A percentile compares a stretch with the other conserved stretches of the same genome.
Conservation (phyloP, 2,797 vertebrate species). For the Acanthurus tractus region DNA sequence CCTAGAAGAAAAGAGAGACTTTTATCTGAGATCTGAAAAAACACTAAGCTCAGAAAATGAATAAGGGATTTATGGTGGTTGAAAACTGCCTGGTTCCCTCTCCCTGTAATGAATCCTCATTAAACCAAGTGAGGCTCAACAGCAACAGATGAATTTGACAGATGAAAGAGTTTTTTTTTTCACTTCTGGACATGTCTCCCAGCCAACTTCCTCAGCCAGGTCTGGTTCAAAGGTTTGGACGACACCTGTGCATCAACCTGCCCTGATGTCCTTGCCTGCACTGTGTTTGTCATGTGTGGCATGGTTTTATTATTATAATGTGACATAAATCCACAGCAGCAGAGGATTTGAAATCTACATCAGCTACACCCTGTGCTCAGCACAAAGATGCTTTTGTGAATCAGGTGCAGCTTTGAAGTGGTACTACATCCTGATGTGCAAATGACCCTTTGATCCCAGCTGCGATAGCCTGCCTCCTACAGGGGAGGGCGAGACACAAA, state of each 20-base stretch:
- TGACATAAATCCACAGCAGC: conserved; percentile 37
- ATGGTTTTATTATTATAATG: conserved; percentile 58
- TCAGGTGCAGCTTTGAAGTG: conserved; percentile 73
- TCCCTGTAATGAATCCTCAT: conserved; percentile 44
- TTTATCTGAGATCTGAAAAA: conserved; percentile 23
- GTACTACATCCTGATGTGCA: conserved; percentile 77
- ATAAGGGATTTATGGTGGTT: conserved; percentile 18
- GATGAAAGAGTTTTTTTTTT: conserved; percentile 53
- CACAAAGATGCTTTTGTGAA: conserved; percentile 75
- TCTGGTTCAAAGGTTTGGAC: conserved; percentile 57
- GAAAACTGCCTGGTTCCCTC: conserved; percentile 15
- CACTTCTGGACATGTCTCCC: conserved; percentile 21
- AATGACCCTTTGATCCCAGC: conserved; percentile 80
- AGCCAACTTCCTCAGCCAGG: conserved; percentile 31
- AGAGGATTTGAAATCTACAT: conserved; percentile 36
- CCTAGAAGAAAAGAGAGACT: neutral
- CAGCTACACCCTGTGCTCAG: conserved; percentile 13
- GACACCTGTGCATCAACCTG: conserved; percentile 46
- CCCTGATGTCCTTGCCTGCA: conserved; percentile 13
- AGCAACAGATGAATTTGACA: conserved; percentile 45
- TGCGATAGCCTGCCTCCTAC: conserved; percentile 38
- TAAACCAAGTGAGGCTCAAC: conserved; percentile 35
- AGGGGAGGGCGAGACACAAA: conserved; percentile 39
- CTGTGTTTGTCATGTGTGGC: conserved; percentile 7
- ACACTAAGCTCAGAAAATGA: conserved; percentile 2